Percentiles rank a stretch among this genome's conserved stretches.
Conservation (phyloP, 2,888 invertebrate species). For the Lottia gigantea region DNA sequence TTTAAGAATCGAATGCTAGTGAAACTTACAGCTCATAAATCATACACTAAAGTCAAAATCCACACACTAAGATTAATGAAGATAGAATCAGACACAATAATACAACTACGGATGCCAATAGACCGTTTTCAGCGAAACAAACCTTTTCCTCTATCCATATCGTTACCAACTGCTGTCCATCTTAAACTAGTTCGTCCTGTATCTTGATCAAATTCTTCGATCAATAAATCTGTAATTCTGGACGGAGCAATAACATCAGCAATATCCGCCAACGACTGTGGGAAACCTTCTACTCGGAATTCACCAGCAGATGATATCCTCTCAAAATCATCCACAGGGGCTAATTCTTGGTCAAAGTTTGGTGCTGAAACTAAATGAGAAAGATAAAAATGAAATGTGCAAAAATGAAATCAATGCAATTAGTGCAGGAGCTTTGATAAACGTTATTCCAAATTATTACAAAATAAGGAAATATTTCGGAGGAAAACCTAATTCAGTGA, state of each 20-base stretch:
- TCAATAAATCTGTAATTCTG: conserved; percentile 32
- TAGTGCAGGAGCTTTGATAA: no score
- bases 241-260: conserved; percentile 37
- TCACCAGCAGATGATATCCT: conserved; percentile 36
- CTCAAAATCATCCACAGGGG: conserved; percentile 30
- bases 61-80: no score
- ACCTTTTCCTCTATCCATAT: conserved; percentile 40
- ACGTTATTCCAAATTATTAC: no score
- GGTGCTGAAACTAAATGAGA: no score
- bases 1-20: no score
- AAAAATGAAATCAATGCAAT: no score
- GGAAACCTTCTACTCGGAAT: conserved; percentile 31
- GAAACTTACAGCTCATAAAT: no score
- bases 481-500: no score
- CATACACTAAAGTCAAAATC: no score
- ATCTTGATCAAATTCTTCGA: conserved; percentile 27
- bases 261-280: not conserved
- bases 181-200: conserved; percentile 23
- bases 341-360: not conserved
- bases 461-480: no score
- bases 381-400: no score
- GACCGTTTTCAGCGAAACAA: not conserved
- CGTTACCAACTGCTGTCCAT: conserved; percentile 42
- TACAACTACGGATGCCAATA: not conserved
- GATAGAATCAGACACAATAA: not conserved